These are phyloP conservation scores for Cremastinae sp. DNA, from an alignment of 2,888 invertebrate species.

Conservation along the genomic window DNA sequence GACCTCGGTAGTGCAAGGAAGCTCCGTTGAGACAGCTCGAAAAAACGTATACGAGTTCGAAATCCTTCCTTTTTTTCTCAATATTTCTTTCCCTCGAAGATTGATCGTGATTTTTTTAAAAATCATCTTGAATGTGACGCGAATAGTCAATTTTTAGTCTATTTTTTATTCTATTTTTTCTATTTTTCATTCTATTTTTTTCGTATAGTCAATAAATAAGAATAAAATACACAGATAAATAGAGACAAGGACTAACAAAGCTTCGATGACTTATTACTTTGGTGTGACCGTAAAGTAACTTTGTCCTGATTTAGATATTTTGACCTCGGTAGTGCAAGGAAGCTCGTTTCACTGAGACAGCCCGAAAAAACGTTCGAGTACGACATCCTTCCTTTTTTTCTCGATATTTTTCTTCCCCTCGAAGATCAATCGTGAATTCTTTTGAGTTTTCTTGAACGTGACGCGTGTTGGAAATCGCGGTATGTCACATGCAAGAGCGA, in stretches of 20 bases:
- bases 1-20: constrained; percentile 8
- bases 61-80: background rate
- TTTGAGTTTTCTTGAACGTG: constrained; percentile 27
- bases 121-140: constrained; percentile 29
- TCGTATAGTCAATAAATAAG: no score
- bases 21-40: background rate
- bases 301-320: background rate
- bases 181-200: no score
- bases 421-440: constrained; percentile 8
- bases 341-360: constrained; percentile 2
- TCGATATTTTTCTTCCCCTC: background rate
- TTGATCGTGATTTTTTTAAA: constrained; percentile 4
- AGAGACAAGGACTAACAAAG: no score
- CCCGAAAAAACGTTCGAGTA: constrained; percentile 7
- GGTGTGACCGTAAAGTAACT: background rate
- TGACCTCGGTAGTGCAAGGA: constrained; percentile 3
- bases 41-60: constrained; percentile 4
- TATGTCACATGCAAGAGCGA: background rate
- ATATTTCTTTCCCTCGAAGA: background rate
- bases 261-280: no score
- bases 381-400: background rate
- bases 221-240: no score
- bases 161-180: no score
- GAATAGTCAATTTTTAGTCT: background rate
- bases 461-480: constrained; percentile 22